Conservation (phyloP, 2,113 vertebrate genomes). For the Corythornis madagascariensis region DNA sequence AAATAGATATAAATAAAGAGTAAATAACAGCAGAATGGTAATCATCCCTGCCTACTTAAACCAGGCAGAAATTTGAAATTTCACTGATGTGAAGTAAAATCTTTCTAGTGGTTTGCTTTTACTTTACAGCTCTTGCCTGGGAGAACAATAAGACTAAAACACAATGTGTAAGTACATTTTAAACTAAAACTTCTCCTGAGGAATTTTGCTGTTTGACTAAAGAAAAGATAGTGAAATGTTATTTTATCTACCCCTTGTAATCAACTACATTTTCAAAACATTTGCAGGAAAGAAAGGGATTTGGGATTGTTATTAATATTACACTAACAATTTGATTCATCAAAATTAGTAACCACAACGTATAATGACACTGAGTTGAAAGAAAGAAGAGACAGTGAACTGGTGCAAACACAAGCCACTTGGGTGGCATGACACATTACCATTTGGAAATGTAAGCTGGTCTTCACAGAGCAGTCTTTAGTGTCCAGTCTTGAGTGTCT, state of each 20-base stretch:
- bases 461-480: not conserved
- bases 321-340: not conserved
- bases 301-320: not conserved
- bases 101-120: not conserved
- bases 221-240: not conserved
- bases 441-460: accelerated
- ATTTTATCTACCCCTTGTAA: not conserved
- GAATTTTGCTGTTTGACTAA: not conserved
- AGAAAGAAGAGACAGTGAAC: not conserved
- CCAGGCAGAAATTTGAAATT: slow-evolving; percentile 19
- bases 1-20: not conserved
- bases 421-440: accelerated
- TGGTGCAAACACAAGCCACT: not conserved
- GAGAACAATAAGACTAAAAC: not conserved
- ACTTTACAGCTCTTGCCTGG: not conserved
- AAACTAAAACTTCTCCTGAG: not conserved
- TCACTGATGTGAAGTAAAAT: not conserved
- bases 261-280: not conserved
- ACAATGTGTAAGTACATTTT: not conserved
- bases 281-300: not conserved
- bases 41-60: slow-evolving; percentile 24
- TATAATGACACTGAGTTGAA: not conserved
- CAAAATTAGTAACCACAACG: not conserved
- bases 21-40: slow-evolving; percentile 41
- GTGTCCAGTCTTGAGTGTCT: not conserved